Evolutionary conservation across 2,797 vertebrate species (phyloP).

Genomic region (Caiman crocodilus): DNA sequence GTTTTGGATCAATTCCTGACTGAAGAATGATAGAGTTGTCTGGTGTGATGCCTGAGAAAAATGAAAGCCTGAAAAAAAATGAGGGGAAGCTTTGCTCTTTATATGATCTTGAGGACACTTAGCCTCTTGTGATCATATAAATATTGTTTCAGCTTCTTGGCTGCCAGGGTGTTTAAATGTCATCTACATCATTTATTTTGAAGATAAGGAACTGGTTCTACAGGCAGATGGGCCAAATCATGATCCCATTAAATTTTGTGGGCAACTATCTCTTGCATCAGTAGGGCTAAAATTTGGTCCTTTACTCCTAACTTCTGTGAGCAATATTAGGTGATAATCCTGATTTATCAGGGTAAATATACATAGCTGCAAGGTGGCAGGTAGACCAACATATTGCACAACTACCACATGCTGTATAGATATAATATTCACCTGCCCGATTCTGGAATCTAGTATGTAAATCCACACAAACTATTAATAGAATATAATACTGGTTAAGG

Average conservation of each 20-base stretch:
- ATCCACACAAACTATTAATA: not conserved
- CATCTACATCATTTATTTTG: not conserved
- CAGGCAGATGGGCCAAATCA: not conserved
- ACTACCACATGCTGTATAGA: accelerated
- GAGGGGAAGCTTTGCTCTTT: not conserved
- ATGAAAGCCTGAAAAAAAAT: not conserved
- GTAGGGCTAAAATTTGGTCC: not conserved
- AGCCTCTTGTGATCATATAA: not conserved
- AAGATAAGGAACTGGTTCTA: not conserved
- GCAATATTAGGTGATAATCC: not conserved
- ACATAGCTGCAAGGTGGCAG: not conserved
- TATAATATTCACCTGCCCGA: not conserved
- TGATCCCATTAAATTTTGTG: not conserved
- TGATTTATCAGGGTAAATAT: not conserved
- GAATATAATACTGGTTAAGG: not conserved
- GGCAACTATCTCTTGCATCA: not conserved
- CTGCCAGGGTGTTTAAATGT: not conserved
- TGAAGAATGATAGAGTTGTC: not conserved
- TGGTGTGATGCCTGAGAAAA: not conserved
- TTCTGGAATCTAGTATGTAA: not conserved
- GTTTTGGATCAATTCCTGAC: not conserved
- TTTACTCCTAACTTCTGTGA: not conserved
- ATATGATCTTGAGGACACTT: not conserved
- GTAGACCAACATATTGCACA: not conserved
- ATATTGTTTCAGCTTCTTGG: not conserved